Evolutionary conservation across 1,140 invertebrate species (phyloP), one percentile per base, ranked within the genome.

Genomic region (Vanessa tameamea): DNA sequence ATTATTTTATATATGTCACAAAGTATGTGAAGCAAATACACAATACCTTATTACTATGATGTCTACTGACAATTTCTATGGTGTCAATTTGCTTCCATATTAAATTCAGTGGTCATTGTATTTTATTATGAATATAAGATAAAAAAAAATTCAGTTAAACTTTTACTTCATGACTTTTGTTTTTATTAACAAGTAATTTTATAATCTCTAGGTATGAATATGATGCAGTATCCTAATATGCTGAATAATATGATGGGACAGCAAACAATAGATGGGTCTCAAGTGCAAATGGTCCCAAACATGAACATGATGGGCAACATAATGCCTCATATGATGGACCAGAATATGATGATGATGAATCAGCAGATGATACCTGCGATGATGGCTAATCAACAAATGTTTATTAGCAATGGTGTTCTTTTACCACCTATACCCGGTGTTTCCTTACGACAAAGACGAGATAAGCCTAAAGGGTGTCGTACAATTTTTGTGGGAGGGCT

Each of bases 401-500:
- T 70, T 26, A 68, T 83, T 2, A 77, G 55, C 16, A 75, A 31
- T 31, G 85, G 76, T 15, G 72, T 83, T 0, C 89, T 98, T 8
- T 96, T 97, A 77, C 97, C 98, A 50, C 97, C 98, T 1, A 96
- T 97, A 86, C 96, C 97, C 47, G 96, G 96, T 80, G 95, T 96
- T 7, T 96, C 96, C 23, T 95, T 95, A 0, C 97, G 97, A 0
- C 96, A 96, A 0, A 97, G 97, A 5, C 92, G 96, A 64, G 97
- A 98, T 83, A 94, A 96, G 59, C 98, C 98, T 3, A 96, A 95
- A 9, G 98, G 98, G 2, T 99, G 98, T 88, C 94, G 97, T 64
- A 99, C 98, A 0, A 96, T 98, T n/a, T 98, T 99, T 92, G 96
- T 99, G 31, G 98, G 98, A 59, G 97, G 98, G 23, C 89, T 99